Evolutionary conservation across 2,797 vertebrate species (phyloP), one percentile per base, ranked within the genome.

Genomic region (Rhodeus uyekii): DNA sequence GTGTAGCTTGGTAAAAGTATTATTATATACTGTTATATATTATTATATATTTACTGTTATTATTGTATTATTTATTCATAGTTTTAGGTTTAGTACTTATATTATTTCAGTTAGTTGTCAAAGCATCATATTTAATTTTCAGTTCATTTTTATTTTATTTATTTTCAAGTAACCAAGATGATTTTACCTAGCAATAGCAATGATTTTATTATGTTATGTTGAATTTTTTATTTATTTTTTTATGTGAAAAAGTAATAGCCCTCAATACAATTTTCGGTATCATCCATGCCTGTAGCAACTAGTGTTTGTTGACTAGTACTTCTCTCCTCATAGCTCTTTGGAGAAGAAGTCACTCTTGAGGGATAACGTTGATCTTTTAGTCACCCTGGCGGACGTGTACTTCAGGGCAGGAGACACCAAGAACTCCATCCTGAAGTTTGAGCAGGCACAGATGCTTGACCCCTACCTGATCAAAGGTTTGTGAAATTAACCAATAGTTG

Each of bases 381-480:
- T 98, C 84, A 99, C 96, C 89, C 94, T 99, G 88, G 98, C 98
- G 72, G 98, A 99, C 69, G 95, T 99, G 12, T 98, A 99, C 89
- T 99, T 99, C 93, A 94, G 98, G 87, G 97, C 97, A 0, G 98
- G 98, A 46, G 98, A 99, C 93, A 98, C 95, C 63, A 99, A 99
- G 90, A 99, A 99, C 65, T 95, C 98, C 16, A 98, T 99, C 88
- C 93, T 99, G 6, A 99, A 99, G 90, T 99, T 99, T 91, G 97
- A 99, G 81, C 98, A 99, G 89, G 98, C 98, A 3, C 97, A 99
- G 92, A 99, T 99, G 97, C 86, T 99, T 90, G 98, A 99, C 90
- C 97, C 98, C 0, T 99, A 99, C 89, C 93, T 99, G 46, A 99
- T 99, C 88, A 99, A 99, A 96, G 98, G 98, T 97, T 69, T 16